phyloP scores from a whole-genome alignment of 2,797 vertebrate species.

The Luscinia megarhynchos region DNA sequence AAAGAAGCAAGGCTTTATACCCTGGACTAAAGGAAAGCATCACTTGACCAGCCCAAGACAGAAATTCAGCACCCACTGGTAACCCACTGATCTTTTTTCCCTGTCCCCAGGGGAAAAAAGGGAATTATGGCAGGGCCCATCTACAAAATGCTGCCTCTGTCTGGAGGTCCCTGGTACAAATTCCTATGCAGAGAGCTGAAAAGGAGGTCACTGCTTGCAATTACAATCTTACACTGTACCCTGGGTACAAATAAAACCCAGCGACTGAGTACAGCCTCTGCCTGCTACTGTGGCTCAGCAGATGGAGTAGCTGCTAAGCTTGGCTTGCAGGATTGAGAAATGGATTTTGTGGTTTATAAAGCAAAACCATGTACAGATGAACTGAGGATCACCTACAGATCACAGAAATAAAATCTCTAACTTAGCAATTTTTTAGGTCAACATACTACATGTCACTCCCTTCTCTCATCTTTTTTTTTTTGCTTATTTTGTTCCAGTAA shows the following conservation, averaged over 20 bases:
- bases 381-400: neutral
- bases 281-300: neutral
- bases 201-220: neutral
- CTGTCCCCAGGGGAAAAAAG: neutral
- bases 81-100: neutral
- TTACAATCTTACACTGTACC: neutral
- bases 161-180: neutral
- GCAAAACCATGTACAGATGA: neutral
- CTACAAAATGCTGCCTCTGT: neutral
- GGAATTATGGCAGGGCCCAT: neutral
- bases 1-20: neutral
- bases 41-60: neutral
- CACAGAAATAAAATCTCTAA: slow-evolving; percentile 13
- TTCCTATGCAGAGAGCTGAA: neutral
- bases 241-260: neutral
- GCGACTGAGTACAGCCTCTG: rapidly evolving
- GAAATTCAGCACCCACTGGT: neutral
- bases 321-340: slow-evolving; percentile 13
- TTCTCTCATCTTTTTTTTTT: neutral
- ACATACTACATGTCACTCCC: neutral
- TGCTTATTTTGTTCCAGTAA: neutral
- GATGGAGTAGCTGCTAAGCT: slow-evolving; percentile 27
- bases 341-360: slow-evolving; percentile 19
- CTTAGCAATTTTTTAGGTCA: slow-evolving; percentile 23
- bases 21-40: neutral